Percentiles rank a stretch among this genome's conserved stretches.
Evolutionary conservation across 2,797 vertebrate genomes (phyloP).

Genomic region (Sebastes vulpes): DNA sequence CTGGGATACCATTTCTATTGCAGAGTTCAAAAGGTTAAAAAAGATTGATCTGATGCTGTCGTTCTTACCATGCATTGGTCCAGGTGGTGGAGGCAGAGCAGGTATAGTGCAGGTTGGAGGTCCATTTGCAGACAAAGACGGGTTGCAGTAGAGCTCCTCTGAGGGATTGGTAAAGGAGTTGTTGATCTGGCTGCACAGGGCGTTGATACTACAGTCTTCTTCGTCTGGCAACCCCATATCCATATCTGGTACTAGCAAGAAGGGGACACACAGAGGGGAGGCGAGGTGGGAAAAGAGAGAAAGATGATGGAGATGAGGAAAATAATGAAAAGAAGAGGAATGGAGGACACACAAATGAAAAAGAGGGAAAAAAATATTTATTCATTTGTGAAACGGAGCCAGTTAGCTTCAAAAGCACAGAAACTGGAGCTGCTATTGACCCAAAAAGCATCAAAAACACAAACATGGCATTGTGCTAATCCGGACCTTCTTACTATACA

Average conservation of each 20-base stretch:
- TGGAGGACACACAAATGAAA: neutral
- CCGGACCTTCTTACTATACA: neutral
- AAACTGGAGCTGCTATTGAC: constrained; percentile 27
- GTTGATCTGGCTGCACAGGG: constrained; percentile 92
- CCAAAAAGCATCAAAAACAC: constrained; percentile 27
- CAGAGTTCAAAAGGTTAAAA: neutral
- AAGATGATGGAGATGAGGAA: neutral
- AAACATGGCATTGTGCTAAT: constrained; percentile 10
- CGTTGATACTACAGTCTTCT: constrained; percentile 86
- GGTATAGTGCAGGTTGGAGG: constrained; percentile 68
- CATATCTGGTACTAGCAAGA: constrained; percentile 78
- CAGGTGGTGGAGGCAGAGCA: constrained; percentile 79
- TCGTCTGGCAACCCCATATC: constrained; percentile 83
- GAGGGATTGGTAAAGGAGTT: constrained; percentile 87
- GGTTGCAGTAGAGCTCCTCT: constrained; percentile 83
- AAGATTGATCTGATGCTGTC: neutral
- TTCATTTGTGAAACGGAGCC: constrained; percentile 27
- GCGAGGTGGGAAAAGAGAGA: neutral
- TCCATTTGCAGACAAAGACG: constrained; percentile 69
- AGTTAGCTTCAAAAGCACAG: constrained; percentile 9
- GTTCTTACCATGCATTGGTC: constrained; percentile 81
- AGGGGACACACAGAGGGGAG: constrained; percentile 20
- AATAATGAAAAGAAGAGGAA: neutral
- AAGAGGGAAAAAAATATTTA: neutral
- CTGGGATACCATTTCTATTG: neutral